Evolutionary conservation across 1,140 invertebrate genomes (phyloP), one percentile per base, ranked within the genome.

Genomic region (Plectrocnemia conspersa): DNA sequence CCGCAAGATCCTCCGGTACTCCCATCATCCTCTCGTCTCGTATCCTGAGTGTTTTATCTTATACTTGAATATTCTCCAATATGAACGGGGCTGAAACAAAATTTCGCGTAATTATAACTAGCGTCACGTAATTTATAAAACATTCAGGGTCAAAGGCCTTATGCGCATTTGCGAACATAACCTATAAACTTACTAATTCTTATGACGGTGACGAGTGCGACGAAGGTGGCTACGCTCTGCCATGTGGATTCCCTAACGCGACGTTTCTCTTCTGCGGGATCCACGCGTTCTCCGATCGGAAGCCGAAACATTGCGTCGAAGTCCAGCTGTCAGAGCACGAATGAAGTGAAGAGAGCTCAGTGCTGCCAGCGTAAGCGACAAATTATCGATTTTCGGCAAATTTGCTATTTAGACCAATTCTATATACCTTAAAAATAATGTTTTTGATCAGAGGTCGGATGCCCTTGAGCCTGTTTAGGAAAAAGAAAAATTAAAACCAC

Each of bases 171-270:
- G 10, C 22, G 6, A 46, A 16, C 19, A 53, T 23, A 55, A 55
- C 22, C 22, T 54, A 23, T 21, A 40, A 40, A 61, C 65, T 68
- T 57, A 75, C 73, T 69, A 19, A 72, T 56, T 68, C 70, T 65
- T 32, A 76, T 76, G 36, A 66, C 68, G 21, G 66, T 67, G 56
- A 71, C 70, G 13, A 74, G 63, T 4, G 73, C 61, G 40, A 66
- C 68, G 56, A 76, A 76, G 3, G 69, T 73, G 22, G 73, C 58
- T n/a, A 76, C 52, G 59, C 68, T 74, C 54, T 68, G 69, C n/a
- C 74, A 70, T 3, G 72, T 74, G 48, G 70, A 72, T 64, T 72
- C 69, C 54, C 73, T 64, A n/a, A 71, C 73, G 61, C 70, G 67
- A 23, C 72, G 66, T 53, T 73, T 72, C 52, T 74, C 71, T 56